Evolutionary conservation across 1,140 invertebrate genomes (phyloP).

Genomic region (Berghia stephanieae): DNA sequence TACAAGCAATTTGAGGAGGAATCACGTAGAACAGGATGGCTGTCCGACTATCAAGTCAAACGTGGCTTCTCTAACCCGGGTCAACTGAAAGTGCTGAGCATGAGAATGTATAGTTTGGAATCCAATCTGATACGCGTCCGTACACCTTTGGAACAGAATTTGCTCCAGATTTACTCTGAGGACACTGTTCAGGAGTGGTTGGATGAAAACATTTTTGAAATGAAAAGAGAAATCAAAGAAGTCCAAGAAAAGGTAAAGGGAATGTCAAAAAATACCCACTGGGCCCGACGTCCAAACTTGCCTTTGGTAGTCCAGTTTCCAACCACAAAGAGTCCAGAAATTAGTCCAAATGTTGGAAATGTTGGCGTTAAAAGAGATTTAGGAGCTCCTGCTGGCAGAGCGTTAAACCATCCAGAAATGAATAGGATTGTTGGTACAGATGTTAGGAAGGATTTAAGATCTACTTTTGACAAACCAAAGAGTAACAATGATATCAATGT

Average conservation of each 20-base stretch:
- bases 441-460: too few species aligned
- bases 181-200: slow-evolving; percentile 39
- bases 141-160: background rate
- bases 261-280: slow-evolving; percentile 19
- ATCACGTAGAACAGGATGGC: slow-evolving; percentile 38
- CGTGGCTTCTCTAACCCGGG: slow-evolving; percentile 44
- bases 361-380: too few species aligned
- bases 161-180: slow-evolving; percentile 20
- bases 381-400: too few species aligned
- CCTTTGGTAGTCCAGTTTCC: too few species aligned
- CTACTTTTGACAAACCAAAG: too few species aligned
- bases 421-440: too few species aligned
- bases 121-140: background rate
- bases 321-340: too few species aligned
- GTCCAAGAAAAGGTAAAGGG: slow-evolving; percentile 19
- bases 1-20: background rate
- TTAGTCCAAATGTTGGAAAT: too few species aligned
- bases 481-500: too few species aligned
- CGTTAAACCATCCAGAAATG: too few species aligned
- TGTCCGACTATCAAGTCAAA: slow-evolving; percentile 43
- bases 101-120: background rate
- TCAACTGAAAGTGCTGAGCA: slow-evolving; percentile 31
- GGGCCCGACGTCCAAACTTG: slow-evolving; percentile 30
- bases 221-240: slow-evolving; percentile 9
- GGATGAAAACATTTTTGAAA: slow-evolving; percentile 30